Evolutionary conservation across 1,140 invertebrate species (phyloP).

Genomic region (Drosophila mojavensis): DNA sequence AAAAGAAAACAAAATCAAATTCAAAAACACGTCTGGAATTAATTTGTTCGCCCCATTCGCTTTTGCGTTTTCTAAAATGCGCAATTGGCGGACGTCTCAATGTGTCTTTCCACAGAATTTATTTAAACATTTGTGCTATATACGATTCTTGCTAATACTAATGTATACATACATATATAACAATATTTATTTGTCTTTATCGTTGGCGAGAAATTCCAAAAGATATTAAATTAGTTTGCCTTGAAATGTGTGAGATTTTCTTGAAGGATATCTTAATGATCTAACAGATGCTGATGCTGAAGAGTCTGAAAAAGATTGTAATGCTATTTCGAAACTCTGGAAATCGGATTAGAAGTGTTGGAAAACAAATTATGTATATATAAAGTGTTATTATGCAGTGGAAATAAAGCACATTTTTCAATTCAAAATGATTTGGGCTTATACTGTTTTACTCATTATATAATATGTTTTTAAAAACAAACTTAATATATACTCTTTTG

Average conservation of each 20-base stretch:
- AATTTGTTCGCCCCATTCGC: constrained; percentile 36
- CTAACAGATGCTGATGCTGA: not conserved
- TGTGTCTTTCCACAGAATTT: constrained; percentile 37
- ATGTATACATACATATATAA: constrained; percentile 8
- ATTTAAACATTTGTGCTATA: constrained; percentile 63
- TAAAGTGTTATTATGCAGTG: too few species aligned
- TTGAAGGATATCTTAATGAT: not conserved
- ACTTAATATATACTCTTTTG: too few species aligned
- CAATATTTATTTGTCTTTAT: constrained; percentile 50
- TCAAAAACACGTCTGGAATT: constrained; percentile 63
- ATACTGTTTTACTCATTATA: too few species aligned
- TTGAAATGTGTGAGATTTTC: constrained; percentile 11
- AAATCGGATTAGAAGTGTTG: not conserved
- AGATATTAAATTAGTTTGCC: constrained; percentile 7
- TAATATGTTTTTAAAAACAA: too few species aligned
- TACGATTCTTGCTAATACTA: constrained; percentile 47
- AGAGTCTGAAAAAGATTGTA: constrained; percentile 1
- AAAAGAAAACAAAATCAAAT: constrained; percentile 33
- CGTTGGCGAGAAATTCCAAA: constrained; percentile 47
- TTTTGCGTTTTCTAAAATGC: constrained; percentile 60
- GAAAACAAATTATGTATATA: not conserved
- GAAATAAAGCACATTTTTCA: too few species aligned
- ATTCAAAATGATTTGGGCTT: too few species aligned
- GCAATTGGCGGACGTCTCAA: constrained; percentile 54
- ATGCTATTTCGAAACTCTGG: not conserved